Percentiles rank a stretch among this genome's conserved stretches.
Evolutionary conservation across 2,797 vertebrate species (phyloP).

Genomic region (Aselliscus stoliczkanus): DNA sequence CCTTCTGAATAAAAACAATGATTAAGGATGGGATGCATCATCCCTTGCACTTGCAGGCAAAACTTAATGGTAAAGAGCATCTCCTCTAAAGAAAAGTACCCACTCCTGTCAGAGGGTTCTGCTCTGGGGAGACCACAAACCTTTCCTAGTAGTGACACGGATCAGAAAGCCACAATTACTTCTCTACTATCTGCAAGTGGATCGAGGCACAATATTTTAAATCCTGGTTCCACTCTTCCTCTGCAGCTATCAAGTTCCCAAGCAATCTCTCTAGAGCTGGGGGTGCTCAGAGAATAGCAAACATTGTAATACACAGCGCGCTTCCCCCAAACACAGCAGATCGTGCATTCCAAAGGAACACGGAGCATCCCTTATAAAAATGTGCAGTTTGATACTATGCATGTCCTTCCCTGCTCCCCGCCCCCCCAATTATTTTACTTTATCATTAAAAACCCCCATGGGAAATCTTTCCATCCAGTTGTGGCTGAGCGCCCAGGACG

Average conservation of each 20-base stretch:
- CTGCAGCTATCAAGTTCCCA: background rate
- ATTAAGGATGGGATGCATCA: background rate
- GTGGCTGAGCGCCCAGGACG: background rate
- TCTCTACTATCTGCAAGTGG: background rate
- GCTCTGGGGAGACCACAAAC: background rate
- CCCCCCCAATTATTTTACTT: background rate
- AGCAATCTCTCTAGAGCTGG: background rate
- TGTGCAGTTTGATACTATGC: too few species aligned
- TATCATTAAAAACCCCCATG: background rate
- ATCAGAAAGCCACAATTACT: background rate
- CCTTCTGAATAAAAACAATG: constrained; percentile 19
- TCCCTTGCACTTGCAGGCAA: constrained; percentile 10
- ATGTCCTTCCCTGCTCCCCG: background rate
- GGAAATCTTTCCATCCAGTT: background rate
- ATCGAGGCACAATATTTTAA: background rate
- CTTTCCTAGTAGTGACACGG: too few species aligned
- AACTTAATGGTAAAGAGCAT: background rate
- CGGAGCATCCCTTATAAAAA: background rate
- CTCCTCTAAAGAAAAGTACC: background rate
- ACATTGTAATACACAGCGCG: background rate
- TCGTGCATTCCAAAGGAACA: background rate
- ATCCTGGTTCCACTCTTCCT: background rate
- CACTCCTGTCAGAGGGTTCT: background rate
- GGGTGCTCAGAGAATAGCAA: background rate
- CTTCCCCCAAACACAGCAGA: background rate